Evolutionary conservation across 2,113 vertebrate genomes (phyloP), one percentile per base, ranked within the genome.

Genomic region (Melanostigma gelatinosum): DNA sequence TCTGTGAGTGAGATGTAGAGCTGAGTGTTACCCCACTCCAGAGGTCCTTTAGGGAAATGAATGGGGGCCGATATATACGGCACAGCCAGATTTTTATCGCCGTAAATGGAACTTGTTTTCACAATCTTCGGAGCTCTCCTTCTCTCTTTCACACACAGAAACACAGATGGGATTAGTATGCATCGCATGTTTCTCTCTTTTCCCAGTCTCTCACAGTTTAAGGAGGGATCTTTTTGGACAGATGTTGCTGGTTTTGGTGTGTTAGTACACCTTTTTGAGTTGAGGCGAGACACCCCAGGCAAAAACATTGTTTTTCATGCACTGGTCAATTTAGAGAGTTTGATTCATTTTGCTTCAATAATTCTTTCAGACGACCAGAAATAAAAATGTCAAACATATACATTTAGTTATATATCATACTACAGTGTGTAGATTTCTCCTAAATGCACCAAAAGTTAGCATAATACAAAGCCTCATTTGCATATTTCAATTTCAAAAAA

Each of bases 1-100:
- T 83, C 16, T 50, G 80, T 50, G 83, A 83, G 80, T 83, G 79
- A 74, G 81, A 52, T 16, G 24, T 18, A 13, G 72, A 76, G 77
- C 72, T 18, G 55, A 82, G 77, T 58, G 81, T 86, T 83, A 64
- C 75, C 83, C 78, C 85, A 77, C 76, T 87, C 85, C 77, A 84
- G 71, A 85, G 75, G 76, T 89, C 87, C 88, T 89, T 84, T 38
- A 85, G 88, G 88, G 88, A 86, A 90, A 90, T 77, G 55, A 88
- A 82, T 78, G 80, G 65, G 60, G 79, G 6, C 79, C 66, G 70
- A 82, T 76, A 74, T 20, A 63, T 36, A 50, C 81, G 32, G 80
- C 72, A 4, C 75, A 84, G 84, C 50, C 87, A 87, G 86, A 91
- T 90, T 88, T 6, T 88, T 89, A 93, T 92, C 89, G 57, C 66